Base-by-base conservation (phyloP, 2,797 vertebrate genomes). In the Bovichtus diacanthus region DNA sequence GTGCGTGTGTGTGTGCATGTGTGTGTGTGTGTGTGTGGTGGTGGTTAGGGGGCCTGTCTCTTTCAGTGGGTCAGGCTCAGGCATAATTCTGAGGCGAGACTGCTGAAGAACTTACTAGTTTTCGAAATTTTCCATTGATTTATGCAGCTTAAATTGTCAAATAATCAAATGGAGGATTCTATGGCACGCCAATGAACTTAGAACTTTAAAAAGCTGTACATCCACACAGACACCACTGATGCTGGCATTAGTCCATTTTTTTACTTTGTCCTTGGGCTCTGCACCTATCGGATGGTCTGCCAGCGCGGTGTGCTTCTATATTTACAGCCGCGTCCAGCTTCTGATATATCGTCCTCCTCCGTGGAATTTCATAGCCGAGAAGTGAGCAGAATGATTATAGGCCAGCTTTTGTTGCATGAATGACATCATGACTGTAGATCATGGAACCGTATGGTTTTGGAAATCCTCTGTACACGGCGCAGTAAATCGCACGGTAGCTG, bases 351-450 rank as follows among this genome's bases (percentile, higher is more conserved):
- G 31, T 83, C 62, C 60, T 77, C 64, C 56, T 55, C 76, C 18
- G 58, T 61, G 75, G 83, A 85, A 78, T 78, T 78, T 82, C 74
- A 82, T 51, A 41, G 68, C 73, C 79, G 47, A 75, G 68, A 88
- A 84, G 76, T 80, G 78, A 82, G 61, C 76, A 63, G 77, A 70
- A 81, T 91, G 86, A 91, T 93, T 90, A 92, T 51, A 93, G 90
- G 78, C 51, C 83, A 51, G 72, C 36, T 71, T 83, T 81, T 81
- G 82, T 58, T 83, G 81, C 89, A 54, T 68, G 78, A 85, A 87
- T 93, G 92, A 91, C 87, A 88, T 93, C 88, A 93, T 76, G 77
- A 74, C 74, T 70, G 78, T 71, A 87, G 88, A 86, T 92, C 88
- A 82, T 62, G 72, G 72, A 85, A 79, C 65, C n/a, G 21, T 51